Base-by-base conservation (phyloP, 2,113 vertebrate species). In the Ceyx cyanopectus region DNA sequence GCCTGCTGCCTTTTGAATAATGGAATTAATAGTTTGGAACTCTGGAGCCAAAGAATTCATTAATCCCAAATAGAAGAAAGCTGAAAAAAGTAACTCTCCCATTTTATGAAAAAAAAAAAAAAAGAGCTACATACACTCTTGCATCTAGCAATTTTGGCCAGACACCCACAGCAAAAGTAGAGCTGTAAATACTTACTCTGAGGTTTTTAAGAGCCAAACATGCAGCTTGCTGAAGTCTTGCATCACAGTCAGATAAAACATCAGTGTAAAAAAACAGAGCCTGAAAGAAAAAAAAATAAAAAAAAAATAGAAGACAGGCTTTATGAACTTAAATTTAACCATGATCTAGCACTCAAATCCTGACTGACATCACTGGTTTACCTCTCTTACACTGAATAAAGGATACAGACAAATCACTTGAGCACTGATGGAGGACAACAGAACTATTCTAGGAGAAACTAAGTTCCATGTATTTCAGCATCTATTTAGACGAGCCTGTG, bases 141-240 rank as follows among this genome's bases (percentile, higher is more conserved):
- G 54, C 30, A 50, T 22, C 26, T 14, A 79, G 9, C 27, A 40
- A 6, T 51, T 26, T 10, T 22, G 77, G 48, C 61, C 40, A 41
- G 56, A 70, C 21, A 8, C 0, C 4, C 75, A 66, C 14, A 34
- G 16, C 24, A 41, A 18, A n/a, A 24, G 20, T 1, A 10, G 62
- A 53, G 68, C 63, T 63, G 50, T 1, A 37, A 53, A 46, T 14
- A 85, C 98, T 98, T 96, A 99, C 99, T 97, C 97, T 97, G 58
- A 99, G 98, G 81, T 98, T 98, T 93, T 98, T 98, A 0, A 99
- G 98, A 15, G 99, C 99, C 95, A 98, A 40, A 51, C 99, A 99
- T 0, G 98, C 98, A 3, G 98, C 98, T 72, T 97, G 98, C 91
- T 99, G 99, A 32, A 98, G 92, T 22, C 93, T 95, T 2, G 88